Evolutionary conservation across 92 coral and sea anemone species (phyloP), one percentile per base, ranked within the genome.

Genomic region (Palythoa heliodiscus): DNA sequence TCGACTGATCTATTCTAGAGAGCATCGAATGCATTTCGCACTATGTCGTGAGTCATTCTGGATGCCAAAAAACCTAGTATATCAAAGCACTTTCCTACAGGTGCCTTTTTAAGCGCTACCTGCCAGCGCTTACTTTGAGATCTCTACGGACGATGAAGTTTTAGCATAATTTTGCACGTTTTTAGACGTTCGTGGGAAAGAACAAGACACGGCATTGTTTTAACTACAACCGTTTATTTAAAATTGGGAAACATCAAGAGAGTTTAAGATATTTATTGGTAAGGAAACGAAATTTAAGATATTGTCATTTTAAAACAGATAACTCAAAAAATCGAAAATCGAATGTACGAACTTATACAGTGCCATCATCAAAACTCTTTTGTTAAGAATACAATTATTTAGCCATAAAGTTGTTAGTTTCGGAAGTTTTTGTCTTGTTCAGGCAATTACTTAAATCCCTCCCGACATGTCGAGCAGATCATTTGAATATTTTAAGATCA

Each of bases 331-430:
- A 25, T 15, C 22, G 60, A 47, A 53, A 60, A 80, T 52, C 74
- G 58, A 66, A 66, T 43, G 84, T 23, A 58, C 47, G 57, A 43
- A 80, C 73, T 80, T 66, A 63, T 80, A 80, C 66, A 80, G 84
- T 40, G 66, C 84, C 70, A 66, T 50, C 84, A 55, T 66, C 37
- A 66, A 47, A 80, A 48, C 47, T 11, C 84, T 66, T 80, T 80
- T 80, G 84, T 80, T 80, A 80, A 66, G 84, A 80, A 80, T 80
- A 66, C 74, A 80, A 80, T 80, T 80, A 64, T 80, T 80, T 55
- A 40, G 58, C 73, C 61, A 68, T 80, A 80, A 80, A 80, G 84
- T 80, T 50, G 73, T 80, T 80, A 63, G 84, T 80, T 64, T 78
- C 73, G 70, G 66, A 80, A 80, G 84, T 80, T 80, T 79, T 80